Evolutionary conservation across 2,113 vertebrate genomes (phyloP).

Genomic region (Chitala chitala): DNA sequence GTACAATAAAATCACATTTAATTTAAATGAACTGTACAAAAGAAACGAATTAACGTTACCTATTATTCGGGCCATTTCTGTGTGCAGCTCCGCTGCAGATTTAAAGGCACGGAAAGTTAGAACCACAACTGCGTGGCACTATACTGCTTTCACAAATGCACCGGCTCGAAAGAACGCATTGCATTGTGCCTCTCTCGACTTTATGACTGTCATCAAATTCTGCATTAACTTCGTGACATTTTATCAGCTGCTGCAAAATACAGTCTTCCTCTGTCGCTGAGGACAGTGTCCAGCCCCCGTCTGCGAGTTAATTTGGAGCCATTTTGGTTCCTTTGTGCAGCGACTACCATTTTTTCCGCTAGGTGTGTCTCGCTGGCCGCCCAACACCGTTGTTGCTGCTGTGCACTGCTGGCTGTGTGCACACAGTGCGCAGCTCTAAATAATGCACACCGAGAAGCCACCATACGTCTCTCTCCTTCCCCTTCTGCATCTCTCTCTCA

Average conservation of each 20-base stretch:
- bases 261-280: constrained; percentile 29
- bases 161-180: constrained; percentile 45
- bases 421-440: constrained; percentile 15
- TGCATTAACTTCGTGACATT: constrained; percentile 36
- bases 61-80: constrained; percentile 48
- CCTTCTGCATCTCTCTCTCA: background rate
- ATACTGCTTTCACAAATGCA: constrained; percentile 47
- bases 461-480: constrained; percentile 16
- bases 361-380: constrained; percentile 34
- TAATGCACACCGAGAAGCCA: constrained; percentile 17
- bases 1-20: constrained; percentile 39
- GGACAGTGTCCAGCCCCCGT: constrained; percentile 29
- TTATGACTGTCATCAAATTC: constrained; percentile 27
- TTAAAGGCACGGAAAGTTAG: constrained; percentile 39
- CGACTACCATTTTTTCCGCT: constrained; percentile 28
- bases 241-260: constrained; percentile 26
- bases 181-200: constrained; percentile 41
- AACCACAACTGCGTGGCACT: constrained; percentile 41
- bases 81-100: constrained; percentile 49
- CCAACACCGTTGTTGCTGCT: constrained; percentile 27
- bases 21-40: constrained; percentile 47
- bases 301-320: constrained; percentile 26
- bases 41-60: constrained; percentile 50
- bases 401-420: constrained; percentile 20
- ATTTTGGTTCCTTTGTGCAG: constrained; percentile 30